Evolutionary conservation across 2,888 invertebrate genomes (phyloP), one percentile per base, ranked within the genome.

Genomic region (Uloborus plumipes): DNA sequence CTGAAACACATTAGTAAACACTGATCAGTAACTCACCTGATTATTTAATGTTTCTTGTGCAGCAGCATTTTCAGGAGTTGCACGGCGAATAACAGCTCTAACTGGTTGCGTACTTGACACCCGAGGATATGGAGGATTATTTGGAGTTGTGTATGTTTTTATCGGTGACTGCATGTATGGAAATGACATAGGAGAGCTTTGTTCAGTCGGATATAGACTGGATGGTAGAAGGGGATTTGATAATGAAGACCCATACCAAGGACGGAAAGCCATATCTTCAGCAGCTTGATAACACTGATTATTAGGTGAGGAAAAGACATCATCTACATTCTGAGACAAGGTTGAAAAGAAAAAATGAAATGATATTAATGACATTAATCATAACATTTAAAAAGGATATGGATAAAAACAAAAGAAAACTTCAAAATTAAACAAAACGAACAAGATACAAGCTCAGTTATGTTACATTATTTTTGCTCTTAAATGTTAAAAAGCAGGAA

Each of bases 11-110:
- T n/a, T n/a, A n/a, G n/a, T n/a, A n/a, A n/a, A n/a, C n/a, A n/a
- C n/a, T n/a, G n/a, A n/a, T n/a, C n/a, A n/a, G 6, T 39, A 1
- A 39, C 7, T 9, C 51, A 84, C 84, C 76, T 84, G 79, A 64
- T 84, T 84, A 64, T 84, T 84, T 26, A 84, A 62, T n/a, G 84
- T 84, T 76, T 79, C 84, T 70, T 75, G 64, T n/a, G 66, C 31
- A 62, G 47, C n/a, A 53, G 61, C 53, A 51, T 71, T 66, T 20
- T 73, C 77, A 64, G 78, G 78, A 64, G 39, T 69, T 59, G 73
- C 64, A 58, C 73, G 73, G 59, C 62, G 73, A 49, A 74, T 72
- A 22, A 74, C 84, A 67, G 73, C 64, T 55, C 72, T 50, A 18
- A 73, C 62, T 59, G 76, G 72, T 13, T 51, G 71, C 22, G 55